Conservation (phyloP, 2,797 vertebrate species). For the Hemibagrus guttatus region DNA sequence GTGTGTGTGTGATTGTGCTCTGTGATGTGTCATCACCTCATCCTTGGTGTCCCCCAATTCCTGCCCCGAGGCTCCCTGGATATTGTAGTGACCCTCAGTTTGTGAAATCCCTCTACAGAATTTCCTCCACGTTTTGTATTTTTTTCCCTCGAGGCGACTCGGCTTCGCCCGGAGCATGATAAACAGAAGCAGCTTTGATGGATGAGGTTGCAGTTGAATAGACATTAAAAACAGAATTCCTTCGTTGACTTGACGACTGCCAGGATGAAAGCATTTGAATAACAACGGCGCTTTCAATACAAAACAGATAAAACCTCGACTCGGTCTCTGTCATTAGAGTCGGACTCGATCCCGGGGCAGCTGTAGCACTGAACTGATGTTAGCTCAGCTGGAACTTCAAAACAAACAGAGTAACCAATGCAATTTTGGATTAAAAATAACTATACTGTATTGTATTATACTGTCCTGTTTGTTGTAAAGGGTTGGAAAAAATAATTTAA, state of each 20-base stretch:
- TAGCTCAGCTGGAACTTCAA: background rate
- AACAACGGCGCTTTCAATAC: background rate
- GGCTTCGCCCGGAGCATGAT: background rate
- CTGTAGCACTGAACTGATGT: background rate
- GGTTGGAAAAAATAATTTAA: too few species aligned
- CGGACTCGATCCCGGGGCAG: background rate
- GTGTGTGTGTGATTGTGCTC: too few species aligned
- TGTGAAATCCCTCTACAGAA: constrained; percentile 2
- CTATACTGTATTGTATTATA: too few species aligned
- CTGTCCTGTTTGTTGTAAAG: too few species aligned
- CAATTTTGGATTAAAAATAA: background rate
- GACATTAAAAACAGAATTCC: constrained; percentile 17
- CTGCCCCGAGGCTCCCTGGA: too few species aligned
- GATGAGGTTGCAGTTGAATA: constrained; percentile 1
- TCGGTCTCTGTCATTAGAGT: constrained; percentile 6
- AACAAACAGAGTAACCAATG: background rate
- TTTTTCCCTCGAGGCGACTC: background rate
- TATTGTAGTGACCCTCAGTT: background rate
- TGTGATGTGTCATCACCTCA: too few species aligned
- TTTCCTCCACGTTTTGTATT: too few species aligned
- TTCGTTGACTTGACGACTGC: background rate
- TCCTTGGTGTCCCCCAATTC: too few species aligned
- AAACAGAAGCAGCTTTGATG: constrained; percentile 11
- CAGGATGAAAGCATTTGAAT: background rate
- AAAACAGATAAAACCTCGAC: background rate